These are phyloP conservation scores for Eupeodes latifasciatus DNA, from an alignment of 2,888 invertebrate genomes.

Conservation along the genomic window DNA sequence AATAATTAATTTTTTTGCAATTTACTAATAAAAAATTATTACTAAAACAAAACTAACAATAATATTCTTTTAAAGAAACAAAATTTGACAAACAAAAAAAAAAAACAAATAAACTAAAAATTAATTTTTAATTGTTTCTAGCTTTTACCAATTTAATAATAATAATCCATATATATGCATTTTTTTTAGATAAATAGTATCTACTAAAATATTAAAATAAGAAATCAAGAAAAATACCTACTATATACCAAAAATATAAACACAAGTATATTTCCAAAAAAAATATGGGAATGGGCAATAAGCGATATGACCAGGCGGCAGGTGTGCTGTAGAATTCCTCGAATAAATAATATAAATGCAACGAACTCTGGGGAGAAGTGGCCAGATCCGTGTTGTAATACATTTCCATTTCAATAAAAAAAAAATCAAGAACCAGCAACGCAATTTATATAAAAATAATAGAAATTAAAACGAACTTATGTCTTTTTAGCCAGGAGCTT, in stretches of 20 bases:
- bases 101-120: slow-evolving; percentile 1
- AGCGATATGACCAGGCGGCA: slow-evolving; percentile 90
- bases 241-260: slow-evolving; percentile 32
- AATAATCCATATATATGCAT: slow-evolving; percentile 47
- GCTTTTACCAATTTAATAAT: slow-evolving; percentile 25
- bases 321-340: slow-evolving; percentile 85
- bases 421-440: slow-evolving; percentile 56
- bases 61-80: slow-evolving; percentile 22
- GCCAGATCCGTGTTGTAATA: slow-evolving; percentile 84
- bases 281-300: slow-evolving; percentile 88
- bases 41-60: slow-evolving; percentile 33
- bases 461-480: background rate
- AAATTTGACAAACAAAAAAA: slow-evolving; percentile 15
- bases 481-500: slow-evolving; percentile 67
- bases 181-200: slow-evolving; percentile 51
- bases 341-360: slow-evolving; percentile 82
- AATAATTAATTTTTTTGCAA: slow-evolving; percentile 43
- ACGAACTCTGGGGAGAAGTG: slow-evolving; percentile 84
- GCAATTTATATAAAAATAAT: slow-evolving; percentile 30
- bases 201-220: slow-evolving; percentile 29
- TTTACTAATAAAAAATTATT: slow-evolving; percentile 43
- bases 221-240: slow-evolving; percentile 21
- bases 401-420: slow-evolving; percentile 81
- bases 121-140: slow-evolving; percentile 63
- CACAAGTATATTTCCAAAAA: slow-evolving; percentile 57